A percentile compares a stretch with the other conserved stretches of the same genome.
These are phyloP conservation scores for Tympanuchus pallidicinctus DNA, from an alignment of 2,113 vertebrate genomes.

Conservation along the genomic window DNA sequence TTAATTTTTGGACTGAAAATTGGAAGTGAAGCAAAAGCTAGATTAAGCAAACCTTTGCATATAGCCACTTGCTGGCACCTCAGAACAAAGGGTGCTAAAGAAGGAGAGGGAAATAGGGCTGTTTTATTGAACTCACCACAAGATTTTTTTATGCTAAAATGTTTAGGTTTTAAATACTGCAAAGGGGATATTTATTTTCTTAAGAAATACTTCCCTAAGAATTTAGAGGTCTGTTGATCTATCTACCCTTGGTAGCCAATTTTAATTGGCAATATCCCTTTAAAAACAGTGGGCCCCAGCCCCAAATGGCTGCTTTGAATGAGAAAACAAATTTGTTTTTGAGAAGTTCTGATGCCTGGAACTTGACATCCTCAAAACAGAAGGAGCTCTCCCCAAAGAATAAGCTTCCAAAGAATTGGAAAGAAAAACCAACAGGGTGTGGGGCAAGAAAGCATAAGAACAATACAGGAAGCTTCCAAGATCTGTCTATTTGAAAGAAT, in stretches of 20 bases:
- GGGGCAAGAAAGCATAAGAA: neutral
- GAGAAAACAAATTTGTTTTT: slow-evolving; percentile 22
- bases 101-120: neutral
- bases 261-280: slow-evolving; percentile 60
- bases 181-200: slow-evolving; percentile 44
- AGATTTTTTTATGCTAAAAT: neutral
- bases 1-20: slow-evolving; percentile 6
- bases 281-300: slow-evolving; percentile 26
- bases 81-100: neutral
- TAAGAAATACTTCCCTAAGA: slow-evolving; percentile 46
- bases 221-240: neutral
- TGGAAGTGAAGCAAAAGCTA: slow-evolving; percentile 30
- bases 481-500: neutral
- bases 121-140: slow-evolving; percentile 9
- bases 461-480: neutral
- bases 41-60: slow-evolving; percentile 34
- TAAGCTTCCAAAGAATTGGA: neutral
- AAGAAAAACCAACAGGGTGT: neutral
- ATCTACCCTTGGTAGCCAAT: neutral
- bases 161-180: neutral
- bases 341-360: slow-evolving; percentile 15
- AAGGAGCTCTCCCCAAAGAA: neutral
- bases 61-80: neutral
- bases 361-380: neutral
- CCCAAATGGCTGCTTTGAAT: slow-evolving; percentile 22